Conservation (phyloP, 2,113 vertebrate species). For the Plotosus lineatus region DNA sequence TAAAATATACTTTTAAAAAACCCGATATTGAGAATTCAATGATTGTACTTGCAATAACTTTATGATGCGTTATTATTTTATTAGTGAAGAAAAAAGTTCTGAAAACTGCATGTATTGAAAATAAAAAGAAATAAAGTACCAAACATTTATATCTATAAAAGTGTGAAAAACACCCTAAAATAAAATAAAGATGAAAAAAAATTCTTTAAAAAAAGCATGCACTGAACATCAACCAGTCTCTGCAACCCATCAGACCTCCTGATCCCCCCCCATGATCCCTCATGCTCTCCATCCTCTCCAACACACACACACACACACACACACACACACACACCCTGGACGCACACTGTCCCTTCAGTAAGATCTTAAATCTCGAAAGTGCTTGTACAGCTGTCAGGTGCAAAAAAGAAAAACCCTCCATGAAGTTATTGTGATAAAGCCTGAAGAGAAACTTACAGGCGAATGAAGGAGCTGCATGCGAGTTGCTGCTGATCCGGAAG, state of each 20-base stretch:
- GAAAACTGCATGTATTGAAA: background rate
- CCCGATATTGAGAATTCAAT: no score
- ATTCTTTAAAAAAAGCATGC: background rate
- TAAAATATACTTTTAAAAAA: no score
- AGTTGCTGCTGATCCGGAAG: conserved; percentile 5
- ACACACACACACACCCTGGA: background rate
- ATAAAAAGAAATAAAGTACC: background rate
- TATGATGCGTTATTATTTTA: background rate
- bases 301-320: background rate
- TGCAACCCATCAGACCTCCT: background rate
- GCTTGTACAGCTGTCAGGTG: background rate
- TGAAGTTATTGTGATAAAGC: no score
- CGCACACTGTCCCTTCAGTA: background rate
- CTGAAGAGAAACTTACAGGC: background rate
- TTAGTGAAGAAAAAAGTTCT: background rate
- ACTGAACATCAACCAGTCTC: background rate
- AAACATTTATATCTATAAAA: background rate
- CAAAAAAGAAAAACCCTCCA: no score
- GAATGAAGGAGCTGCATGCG: background rate
- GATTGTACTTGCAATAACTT: no score
- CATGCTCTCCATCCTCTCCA: background rate
- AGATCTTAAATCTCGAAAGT: background rate
- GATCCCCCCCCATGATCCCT: no score
- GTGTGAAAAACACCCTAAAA: background rate
- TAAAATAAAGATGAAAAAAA: background rate